A percentile compares a stretch with the other conserved stretches of the same genome.
These are phyloP conservation scores for Conomelus anceps DNA, from an alignment of 2,888 invertebrate genomes.

Conservation along the genomic window DNA sequence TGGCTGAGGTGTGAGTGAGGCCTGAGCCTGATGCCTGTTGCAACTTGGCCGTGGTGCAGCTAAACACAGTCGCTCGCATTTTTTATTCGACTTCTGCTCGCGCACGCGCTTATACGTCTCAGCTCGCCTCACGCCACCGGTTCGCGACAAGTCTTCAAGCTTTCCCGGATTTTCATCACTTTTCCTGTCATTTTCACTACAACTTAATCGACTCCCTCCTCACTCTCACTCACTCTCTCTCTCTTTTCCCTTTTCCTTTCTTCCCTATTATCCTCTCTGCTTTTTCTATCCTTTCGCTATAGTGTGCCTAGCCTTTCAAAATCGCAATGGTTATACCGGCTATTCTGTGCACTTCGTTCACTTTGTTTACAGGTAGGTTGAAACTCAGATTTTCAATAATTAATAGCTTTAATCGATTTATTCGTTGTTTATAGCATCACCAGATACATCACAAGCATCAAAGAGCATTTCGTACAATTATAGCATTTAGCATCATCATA, in stretches of 20 bases:
- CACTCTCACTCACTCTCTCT: background rate
- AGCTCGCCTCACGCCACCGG: background rate
- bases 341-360: background rate
- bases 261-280: background rate
- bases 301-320: background rate
- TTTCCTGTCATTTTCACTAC: conserved; percentile 1
- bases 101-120: background rate
- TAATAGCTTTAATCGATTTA: too few relatives aligned
- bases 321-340: too few relatives aligned
- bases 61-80: background rate
- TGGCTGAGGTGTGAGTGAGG: too few relatives aligned
- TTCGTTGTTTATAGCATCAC: too few relatives aligned
- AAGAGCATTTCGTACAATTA: too few relatives aligned
- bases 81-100: background rate
- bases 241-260: too few relatives aligned
- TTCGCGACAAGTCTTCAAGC: background rate
- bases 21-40: too few relatives aligned
- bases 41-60: background rate
- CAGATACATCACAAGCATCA: too few relatives aligned
- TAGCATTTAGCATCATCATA: too few relatives aligned
- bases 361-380: background rate
- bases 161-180: background rate
- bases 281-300: background rate
- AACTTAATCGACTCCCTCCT: too few relatives aligned
- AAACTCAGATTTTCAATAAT: background rate